Percentiles rank a stretch among this genome's conserved stretches.
Evolutionary conservation across 2,888 invertebrate species (phyloP).

Genomic region (Noctua pronuba): DNA sequence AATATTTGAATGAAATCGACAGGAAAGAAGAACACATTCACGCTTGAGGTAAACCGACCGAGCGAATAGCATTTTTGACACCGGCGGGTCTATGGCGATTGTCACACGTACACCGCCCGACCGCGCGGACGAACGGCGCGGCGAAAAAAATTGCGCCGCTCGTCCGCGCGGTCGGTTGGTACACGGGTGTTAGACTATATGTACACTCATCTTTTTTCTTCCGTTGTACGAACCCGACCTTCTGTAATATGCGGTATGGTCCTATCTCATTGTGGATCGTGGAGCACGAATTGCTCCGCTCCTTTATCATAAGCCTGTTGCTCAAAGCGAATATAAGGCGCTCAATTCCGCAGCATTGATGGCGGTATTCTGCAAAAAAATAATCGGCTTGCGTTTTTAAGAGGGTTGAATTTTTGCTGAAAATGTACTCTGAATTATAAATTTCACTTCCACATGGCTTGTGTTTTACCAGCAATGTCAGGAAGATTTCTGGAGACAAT

Average conservation of each 20-base stretch:
- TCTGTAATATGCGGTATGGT: background rate
- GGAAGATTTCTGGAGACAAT: background rate
- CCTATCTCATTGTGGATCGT: constrained; percentile 16
- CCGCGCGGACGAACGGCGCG: no score
- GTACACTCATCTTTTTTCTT: background rate
- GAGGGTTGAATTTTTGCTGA: constrained; percentile 1
- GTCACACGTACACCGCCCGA: no score
- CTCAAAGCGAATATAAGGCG: constrained; percentile 41
- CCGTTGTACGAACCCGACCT: background rate
- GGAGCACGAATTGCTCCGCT: constrained; percentile 42
- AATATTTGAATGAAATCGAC: background rate
- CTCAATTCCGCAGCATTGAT: constrained; percentile 18
- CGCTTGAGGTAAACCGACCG: background rate
- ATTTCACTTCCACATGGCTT: background rate
- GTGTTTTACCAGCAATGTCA: background rate
- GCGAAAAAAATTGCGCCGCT: no score
- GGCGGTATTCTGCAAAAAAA: constrained; percentile 26
- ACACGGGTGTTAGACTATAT: no score
- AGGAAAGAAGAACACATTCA: background rate
- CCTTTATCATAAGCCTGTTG: constrained; percentile 59
- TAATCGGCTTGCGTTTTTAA: constrained; percentile 24
- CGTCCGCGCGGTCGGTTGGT: no score
- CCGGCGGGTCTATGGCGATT: no score
- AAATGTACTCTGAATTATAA: background rate
- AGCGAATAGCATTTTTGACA: background rate